Percentiles rank a stretch among this genome's conserved stretches.
phyloP scores from a whole-genome alignment of 2,797 vertebrate genomes.

The Sphenopsis melanotis region DNA sequence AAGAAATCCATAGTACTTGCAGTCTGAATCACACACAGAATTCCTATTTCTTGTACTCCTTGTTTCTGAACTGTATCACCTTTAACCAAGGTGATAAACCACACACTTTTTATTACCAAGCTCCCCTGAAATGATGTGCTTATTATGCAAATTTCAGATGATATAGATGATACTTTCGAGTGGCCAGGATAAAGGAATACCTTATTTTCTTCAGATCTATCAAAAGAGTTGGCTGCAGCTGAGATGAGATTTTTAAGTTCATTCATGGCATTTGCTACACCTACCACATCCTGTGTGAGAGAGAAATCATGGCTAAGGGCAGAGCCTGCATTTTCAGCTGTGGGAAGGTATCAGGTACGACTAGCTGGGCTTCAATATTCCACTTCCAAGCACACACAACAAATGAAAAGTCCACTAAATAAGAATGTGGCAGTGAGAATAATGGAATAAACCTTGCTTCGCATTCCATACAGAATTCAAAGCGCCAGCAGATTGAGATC shows the following conservation, averaged over 20 bases:
- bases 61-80: conserved; percentile 2
- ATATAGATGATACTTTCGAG: not conserved
- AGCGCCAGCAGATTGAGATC: not conserved
- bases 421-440: not conserved
- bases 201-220: not conserved
- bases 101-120: not conserved
- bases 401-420: not conserved
- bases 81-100: conserved; percentile 37
- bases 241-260: not conserved
- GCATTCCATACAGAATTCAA: not conserved
- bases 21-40: not conserved
- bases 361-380: not conserved
- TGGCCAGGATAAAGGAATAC: not conserved
- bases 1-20: conserved; percentile 24
- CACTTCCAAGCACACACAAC: not conserved
- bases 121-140: not conserved
- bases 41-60: not conserved
- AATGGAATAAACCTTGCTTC: not conserved
- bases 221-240: not conserved
- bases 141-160: not conserved
- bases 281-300: not conserved
- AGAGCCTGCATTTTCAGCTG: not conserved
- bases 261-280: not conserved
- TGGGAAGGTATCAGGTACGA: not conserved
- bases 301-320: not conserved